phyloP scores from a whole-genome alignment of 2,113 vertebrate species.

The Poeciliopsis retropinna region DNA sequence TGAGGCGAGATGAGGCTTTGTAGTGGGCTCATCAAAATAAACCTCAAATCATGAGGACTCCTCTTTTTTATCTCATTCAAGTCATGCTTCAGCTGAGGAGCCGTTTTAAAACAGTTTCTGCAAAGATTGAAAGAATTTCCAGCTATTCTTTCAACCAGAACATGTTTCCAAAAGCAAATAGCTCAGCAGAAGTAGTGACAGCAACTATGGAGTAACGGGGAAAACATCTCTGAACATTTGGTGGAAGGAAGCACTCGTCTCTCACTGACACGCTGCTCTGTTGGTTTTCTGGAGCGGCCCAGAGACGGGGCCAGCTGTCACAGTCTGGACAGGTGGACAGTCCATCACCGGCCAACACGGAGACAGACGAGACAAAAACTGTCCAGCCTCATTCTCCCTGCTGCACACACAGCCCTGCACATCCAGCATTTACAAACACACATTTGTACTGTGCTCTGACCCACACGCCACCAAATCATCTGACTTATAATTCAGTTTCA shows the following conservation, averaged over 20 bases:
- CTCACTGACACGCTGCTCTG: no score
- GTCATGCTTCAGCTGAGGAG: constrained; percentile 2
- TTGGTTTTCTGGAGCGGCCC: not conserved
- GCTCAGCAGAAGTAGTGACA: not conserved
- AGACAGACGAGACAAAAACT: not conserved
- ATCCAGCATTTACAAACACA: not conserved
- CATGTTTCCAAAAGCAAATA: not conserved
- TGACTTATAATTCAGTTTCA: not conserved
- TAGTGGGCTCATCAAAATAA: constrained; percentile 17
- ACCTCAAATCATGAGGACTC: constrained; percentile 23
- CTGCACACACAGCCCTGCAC: not conserved
- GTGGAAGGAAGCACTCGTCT: not conserved
- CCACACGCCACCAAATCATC: not conserved
- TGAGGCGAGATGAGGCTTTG: constrained; percentile 19
- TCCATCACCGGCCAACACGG: not conserved
- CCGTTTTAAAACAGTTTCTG: not conserved
- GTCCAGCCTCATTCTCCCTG: not conserved
- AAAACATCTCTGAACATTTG: not conserved
- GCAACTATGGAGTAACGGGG: not conserved
- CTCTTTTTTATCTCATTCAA: not conserved
- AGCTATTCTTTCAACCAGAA: not conserved
- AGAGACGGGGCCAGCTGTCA: not conserved
- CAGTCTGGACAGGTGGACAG: not conserved
- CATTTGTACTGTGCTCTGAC: not conserved
- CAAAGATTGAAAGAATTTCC: not conserved